phyloP scores from a whole-genome alignment of 2,888 invertebrate species.

The Pollenia labialis region DNA sequence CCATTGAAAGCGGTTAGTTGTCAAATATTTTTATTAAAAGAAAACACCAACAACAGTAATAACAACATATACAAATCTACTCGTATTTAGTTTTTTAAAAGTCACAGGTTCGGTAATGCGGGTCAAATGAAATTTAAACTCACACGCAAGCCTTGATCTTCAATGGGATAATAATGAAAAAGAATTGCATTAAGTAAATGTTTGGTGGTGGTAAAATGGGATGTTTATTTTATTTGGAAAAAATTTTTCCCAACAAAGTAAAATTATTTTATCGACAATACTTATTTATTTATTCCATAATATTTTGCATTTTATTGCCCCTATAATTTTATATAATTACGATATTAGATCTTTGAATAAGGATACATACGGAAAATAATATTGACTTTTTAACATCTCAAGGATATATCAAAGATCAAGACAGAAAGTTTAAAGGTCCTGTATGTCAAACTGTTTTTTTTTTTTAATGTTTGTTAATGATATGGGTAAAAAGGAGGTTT shows the following conservation, averaged over 20 bases:
- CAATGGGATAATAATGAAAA: slow-evolving; percentile 39
- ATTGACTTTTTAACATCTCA: slow-evolving; percentile 67
- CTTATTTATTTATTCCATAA: slow-evolving; percentile 20
- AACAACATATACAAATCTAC: background rate
- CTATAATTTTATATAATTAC: slow-evolving; percentile 62
- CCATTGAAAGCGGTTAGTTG: slow-evolving; percentile 57
- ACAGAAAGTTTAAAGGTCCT: slow-evolving; percentile 55
- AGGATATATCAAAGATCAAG: slow-evolving; percentile 67
- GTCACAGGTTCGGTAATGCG: slow-evolving; percentile 67
- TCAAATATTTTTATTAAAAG: slow-evolving; percentile 46
- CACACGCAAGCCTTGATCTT: slow-evolving; percentile 64
- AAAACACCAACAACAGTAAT: background rate
- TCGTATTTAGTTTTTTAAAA: slow-evolving; percentile 39
- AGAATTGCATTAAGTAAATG: slow-evolving; percentile 45
- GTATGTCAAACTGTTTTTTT: background rate
- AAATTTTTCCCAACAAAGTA: slow-evolving; percentile 37
- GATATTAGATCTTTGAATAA: slow-evolving; percentile 17
- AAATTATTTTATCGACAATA: slow-evolving; percentile 24
- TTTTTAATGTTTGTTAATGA: slow-evolving; percentile 2
- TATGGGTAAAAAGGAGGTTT: slow-evolving; percentile 28
- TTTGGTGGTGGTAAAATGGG: slow-evolving; percentile 45
- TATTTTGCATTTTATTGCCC: slow-evolving; percentile 71
- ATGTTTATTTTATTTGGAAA: slow-evolving; percentile 24
- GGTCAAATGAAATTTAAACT: slow-evolving; percentile 59
- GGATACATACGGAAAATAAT: slow-evolving; percentile 36